Evolutionary conservation across 2,797 vertebrate genomes (phyloP), one percentile per base, ranked within the genome.

Genomic region (Sebastes oblongus): DNA sequence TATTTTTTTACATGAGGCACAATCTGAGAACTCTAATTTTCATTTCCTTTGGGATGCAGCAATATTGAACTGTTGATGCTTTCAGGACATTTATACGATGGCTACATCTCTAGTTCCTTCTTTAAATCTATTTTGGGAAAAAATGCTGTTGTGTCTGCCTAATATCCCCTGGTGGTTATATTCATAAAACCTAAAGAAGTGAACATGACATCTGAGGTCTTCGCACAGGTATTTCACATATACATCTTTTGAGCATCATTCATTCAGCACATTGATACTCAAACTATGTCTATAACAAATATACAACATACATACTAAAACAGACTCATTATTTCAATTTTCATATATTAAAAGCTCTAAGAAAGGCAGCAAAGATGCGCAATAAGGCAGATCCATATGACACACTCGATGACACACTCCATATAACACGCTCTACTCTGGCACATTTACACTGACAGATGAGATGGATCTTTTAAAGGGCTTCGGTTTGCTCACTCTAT

Each of bases 341-440:
- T 87, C 82, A 89, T 91, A 93, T 93, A 92, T 94, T 93, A 93
- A 93, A 95, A 93, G 94, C 93, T 92, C 91, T 95, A 94, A 93
- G 95, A 95, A 98, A 98, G 97, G 97, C 97, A 97, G 96, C 96
- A 96, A 95, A 95, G 94, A 97, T 95, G 95, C 89, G 89, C 94
- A 93, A 95, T 98, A 98, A 98, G 97, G 97, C 97, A 98, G 93
- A 96, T 96, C 96, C 96, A 95, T 95, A 93, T 93, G 93, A 93
- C 89, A 90, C 78, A 86, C 78, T 86, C 75, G 34, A 66, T 87
- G 87, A 90, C 85, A 87, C 86, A 89, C 86, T 83, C 85, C 75
- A 85, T 82, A 77, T 83, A 85, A 91, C 88, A 87, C 85, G 30
- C 84, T 86, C 86, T 90, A 91, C 70, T 93, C 81, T 83, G 86